Evolutionary conservation across 2,113 vertebrate species (phyloP), one percentile per base, ranked within the genome.

Genomic region (Hypomesus transpacificus): DNA sequence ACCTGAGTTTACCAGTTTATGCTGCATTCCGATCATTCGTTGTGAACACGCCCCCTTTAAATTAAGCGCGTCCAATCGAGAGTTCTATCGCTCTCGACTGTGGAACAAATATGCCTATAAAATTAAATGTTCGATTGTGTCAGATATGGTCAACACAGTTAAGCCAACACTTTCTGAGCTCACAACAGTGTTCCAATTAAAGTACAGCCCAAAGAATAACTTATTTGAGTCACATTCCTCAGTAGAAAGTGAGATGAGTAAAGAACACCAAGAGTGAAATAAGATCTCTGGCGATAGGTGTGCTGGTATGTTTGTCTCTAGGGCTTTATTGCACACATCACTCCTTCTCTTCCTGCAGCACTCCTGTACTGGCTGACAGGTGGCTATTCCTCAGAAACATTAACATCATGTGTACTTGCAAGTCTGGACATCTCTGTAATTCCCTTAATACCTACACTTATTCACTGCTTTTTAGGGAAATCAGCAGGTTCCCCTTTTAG

Each of bases 381-480:
- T 70, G 39, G 39, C 39, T 11, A 13, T 13, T 46, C 72, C 68
- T 53, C 31, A 62, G 66, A 67, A 66, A 77, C 71, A 52, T 13
- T 50, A 65, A 73, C 14, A 52, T 73, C 54, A 71, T 74, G 73
- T 46, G n/a, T 14, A 67, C 26, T 75, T 65, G 28, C 84, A 72
- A 82, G 87, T 86, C 80, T 66, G 70, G 73, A 82, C 87, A 79
- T 21, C 28, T 22, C 20, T 65, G 70, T 68, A 69, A 61, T 70
- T 82, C 75, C 26, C 71, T 77, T 65, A 69, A 69, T 62, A 61
- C 50, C 75, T 53, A 24, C 39, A 13, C 39, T 46, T 46, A 46
- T 46, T 46, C 39, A 13, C 26, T 61, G 14, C 56, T 69, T 66
- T 61, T 60, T 56, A 61, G 56, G 57, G 69, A 63, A 80, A 63